Percentiles rank a stretch among this genome's conserved stretches.
Evolutionary conservation across 1,140 invertebrate species (phyloP).

Genomic region (Drosophila ficusphila): DNA sequence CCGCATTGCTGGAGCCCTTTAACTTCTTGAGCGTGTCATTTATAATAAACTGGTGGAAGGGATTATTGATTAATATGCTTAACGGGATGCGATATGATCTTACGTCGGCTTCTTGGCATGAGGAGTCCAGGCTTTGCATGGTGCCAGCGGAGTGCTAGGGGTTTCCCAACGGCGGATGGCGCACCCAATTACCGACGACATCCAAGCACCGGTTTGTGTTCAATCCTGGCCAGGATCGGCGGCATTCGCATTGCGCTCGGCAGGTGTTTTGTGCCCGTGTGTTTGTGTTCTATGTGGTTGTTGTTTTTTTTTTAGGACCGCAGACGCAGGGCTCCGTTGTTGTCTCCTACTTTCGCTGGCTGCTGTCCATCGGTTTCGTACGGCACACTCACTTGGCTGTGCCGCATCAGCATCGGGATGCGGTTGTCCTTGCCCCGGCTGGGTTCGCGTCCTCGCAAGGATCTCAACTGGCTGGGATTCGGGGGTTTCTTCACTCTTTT

Average conservation of each 20-base stretch:
- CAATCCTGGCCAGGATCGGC: conserved; percentile 60
- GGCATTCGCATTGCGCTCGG: conserved; percentile 65
- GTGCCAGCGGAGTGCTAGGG: conserved; percentile 84
- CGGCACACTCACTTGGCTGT: conserved; percentile 35
- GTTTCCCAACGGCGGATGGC: conserved; percentile 55
- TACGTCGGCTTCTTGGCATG: conserved; percentile 87
- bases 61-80: not conserved
- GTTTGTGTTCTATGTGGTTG: too few species aligned
- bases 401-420: conserved; percentile 12
- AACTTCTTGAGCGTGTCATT: conserved; percentile 84
- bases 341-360: conserved; percentile 48
- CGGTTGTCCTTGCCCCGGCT: not conserved
- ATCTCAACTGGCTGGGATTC: conserved; percentile 26
- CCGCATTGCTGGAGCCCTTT: conserved; percentile 75
- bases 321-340: conserved; percentile 50
- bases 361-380: not conserved
- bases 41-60: conserved; percentile 74
- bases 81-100: conserved; percentile 59
- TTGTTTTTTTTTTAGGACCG: conserved; percentile 12
- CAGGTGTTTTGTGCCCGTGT: conserved; percentile 65
- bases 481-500: conserved; percentile 78
- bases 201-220: conserved; percentile 63
- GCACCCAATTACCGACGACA: conserved; percentile 70
- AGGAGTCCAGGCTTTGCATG: conserved; percentile 87
- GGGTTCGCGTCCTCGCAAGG: conserved; percentile 10